Base-by-base conservation (phyloP, 2,113 vertebrate genomes). In the Brachyhypopomus gauderio region DNA sequence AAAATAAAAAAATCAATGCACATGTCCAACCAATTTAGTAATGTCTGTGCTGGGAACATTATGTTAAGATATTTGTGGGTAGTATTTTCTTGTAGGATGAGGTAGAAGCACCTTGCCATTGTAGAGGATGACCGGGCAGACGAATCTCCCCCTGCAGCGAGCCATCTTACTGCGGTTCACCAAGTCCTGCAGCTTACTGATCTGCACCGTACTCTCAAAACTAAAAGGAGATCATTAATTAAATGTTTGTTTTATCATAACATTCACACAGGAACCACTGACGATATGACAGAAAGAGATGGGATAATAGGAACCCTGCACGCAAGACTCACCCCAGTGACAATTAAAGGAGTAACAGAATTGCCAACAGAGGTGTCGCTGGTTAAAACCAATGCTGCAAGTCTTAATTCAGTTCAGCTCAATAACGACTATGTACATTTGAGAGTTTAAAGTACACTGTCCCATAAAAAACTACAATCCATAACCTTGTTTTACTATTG, bases 101-200 rank as follows among this genome's bases (percentile, higher is more conserved):
- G 20, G 36, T 22, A 36, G 34, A 17, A 55, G 52, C 93, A 98
- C 98, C 97, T 99, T 99, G 89, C 98, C 97, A 67, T 97, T 98
- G 92, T 97, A 98, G 58, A 99, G 94, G 88, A 99, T 99, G 89
- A 99, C 97, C 0, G 98, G 97, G 87, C 98, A 99, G 77, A 97
- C 97, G 52, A 99, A 99, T 64, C 98, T 92, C 66, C 97, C 97
- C 91, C 98, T 91, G 86, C 98, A 99, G 82, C 98, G 93, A 22
- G 97, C 98, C 92, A 96, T 94, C 86, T 98, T 99, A 85, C 98
- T 99, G 59, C 97, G 93, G 87, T 95, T 96, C 88, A 99, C 95
- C 4, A 99, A 93, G 86, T 99, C 98, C 88, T 98, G 97, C 87
- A 99, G 92, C 83, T 94, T 98, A 86, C 93, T 92, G 81, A 96